Evolutionary conservation across 2,888 invertebrate genomes (phyloP).

Genomic region (Asteroscopus sphinx): DNA sequence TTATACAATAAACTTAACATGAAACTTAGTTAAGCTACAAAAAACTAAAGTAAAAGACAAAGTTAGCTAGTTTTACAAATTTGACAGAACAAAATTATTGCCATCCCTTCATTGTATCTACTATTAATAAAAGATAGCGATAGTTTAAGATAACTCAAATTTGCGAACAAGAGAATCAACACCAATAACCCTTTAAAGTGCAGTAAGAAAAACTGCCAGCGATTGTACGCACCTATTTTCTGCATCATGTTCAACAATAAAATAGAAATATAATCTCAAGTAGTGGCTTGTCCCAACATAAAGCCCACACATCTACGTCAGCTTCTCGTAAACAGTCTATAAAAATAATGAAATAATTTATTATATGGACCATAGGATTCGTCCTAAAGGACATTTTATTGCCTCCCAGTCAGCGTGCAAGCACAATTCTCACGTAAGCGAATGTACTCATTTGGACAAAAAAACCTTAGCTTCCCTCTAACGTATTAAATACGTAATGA

Average conservation of each 20-base stretch:
- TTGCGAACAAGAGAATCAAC: too few relatives aligned
- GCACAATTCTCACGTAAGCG: conserved; percentile 52
- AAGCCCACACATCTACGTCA: conserved; percentile 15
- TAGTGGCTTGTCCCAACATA: conserved; percentile 7
- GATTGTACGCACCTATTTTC: neutral
- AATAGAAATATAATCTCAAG: conserved; percentile 19
- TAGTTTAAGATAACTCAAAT: too few relatives aligned
- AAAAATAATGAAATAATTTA: conserved; percentile 59
- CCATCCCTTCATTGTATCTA: too few relatives aligned
- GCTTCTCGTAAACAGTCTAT: conserved; percentile 54
- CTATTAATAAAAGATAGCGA: too few relatives aligned
- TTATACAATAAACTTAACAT: too few relatives aligned
- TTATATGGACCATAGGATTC: conserved; percentile 48
- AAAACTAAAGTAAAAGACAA: too few relatives aligned
- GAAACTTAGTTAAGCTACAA: too few relatives aligned
- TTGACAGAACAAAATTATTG: too few relatives aligned
- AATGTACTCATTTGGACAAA: conserved; percentile 42
- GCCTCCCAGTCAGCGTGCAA: conserved; percentile 44
- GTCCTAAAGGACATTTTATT: conserved; percentile 55
- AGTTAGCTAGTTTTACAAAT: too few relatives aligned
- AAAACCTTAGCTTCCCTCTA: conserved; percentile 43
- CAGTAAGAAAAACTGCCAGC: neutral
- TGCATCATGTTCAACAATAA: neutral
- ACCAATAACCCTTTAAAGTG: too few relatives aligned
- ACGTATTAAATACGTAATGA: conserved; percentile 60